Base-by-base conservation (phyloP, 2,888 invertebrate species). In the Diploptera punctata region DNA sequence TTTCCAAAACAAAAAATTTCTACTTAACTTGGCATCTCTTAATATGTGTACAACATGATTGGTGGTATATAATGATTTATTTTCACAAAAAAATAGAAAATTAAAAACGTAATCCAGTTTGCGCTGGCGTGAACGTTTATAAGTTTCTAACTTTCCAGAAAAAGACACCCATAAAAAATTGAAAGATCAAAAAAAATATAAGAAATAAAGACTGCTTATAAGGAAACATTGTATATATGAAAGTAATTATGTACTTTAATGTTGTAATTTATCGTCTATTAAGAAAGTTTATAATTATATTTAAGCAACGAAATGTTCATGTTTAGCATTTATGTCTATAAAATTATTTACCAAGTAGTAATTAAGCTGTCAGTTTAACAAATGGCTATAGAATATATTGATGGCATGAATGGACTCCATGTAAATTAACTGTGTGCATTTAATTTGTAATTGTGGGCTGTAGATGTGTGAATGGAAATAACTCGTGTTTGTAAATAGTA, bases 181-280 rank as follows among this genome's bases (percentile, higher is more conserved):
- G 7, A 16, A 54, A 54, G 29, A 54, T 54, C 26, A 54, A 26
- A 54, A 54, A n/a, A n/a, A n/a, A n/a, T n/a, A 43, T 26, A 29
- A 47, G 18, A 44, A 65, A 65, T 26, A 65, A 57, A 65, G 65
- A 65, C 65, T 65, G 65, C 65, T 65, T 62, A 65, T 47, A 65
- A n/a, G 44, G 47, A 65, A 44, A 65, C 26, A 65, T 2, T 65
- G 65, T 65, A 47, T 47, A 65, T 65, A 65, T 21, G 16, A 65
- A 65, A 47, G 18, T 65, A 47, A 18, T n/a, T 10, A 47, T 26
- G n/a, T 65, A 47, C 26, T 44, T 65, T n/a, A 65, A 44, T 65
- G 65, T 65, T 65, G 65, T 65, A 65, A 47, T 65, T 44, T 65
- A 65, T 47, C 47, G 65, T 65, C 65, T 65, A n/a, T 29, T 44